These are phyloP conservation scores for Cardiocondyla obscurior DNA, from an alignment of 1,140 invertebrate genomes.

Conservation along the genomic window DNA sequence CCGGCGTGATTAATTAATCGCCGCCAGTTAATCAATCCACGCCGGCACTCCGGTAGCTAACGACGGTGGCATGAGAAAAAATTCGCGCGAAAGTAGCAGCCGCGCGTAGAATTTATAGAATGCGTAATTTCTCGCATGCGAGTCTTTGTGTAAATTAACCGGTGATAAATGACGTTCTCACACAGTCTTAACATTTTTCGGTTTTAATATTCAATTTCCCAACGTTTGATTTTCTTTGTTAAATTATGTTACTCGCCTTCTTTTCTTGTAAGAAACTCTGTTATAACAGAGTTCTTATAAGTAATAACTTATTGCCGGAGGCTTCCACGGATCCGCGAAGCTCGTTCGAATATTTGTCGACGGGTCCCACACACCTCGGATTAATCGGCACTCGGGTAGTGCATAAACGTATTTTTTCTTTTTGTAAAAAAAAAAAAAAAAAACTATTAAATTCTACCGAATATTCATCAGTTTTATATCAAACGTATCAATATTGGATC, in stretches of 20 bases:
- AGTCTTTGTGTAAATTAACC: not conserved
- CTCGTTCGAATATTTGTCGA: too few species aligned
- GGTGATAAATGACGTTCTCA: not conserved
- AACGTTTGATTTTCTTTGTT: not conserved
- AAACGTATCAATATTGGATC: not conserved
- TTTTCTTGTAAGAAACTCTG: too few species aligned
- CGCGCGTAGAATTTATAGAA: not conserved
- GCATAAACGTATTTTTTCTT: too few species aligned
- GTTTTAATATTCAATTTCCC: not conserved
- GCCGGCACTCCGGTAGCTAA: not conserved
- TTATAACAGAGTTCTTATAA: too few species aligned
- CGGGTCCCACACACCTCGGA: too few species aligned
- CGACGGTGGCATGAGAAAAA: not conserved
- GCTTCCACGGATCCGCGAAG: too few species aligned
- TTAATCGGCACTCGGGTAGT: too few species aligned
- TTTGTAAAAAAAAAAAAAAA: too few species aligned
- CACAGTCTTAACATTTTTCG: not conserved
- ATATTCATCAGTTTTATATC: not conserved
- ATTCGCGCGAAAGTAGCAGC: conserved; percentile 5
- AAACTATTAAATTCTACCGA: not conserved
- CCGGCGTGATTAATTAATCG: conserved; percentile 34
- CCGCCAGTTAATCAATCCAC: conserved; percentile 6
- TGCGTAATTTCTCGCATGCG: not conserved
- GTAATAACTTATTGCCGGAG: too few species aligned
- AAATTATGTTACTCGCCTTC: not conserved